These are phyloP conservation scores for Yponomeuta malinellus DNA, from an alignment of 2,888 invertebrate genomes.

Conservation along the genomic window DNA sequence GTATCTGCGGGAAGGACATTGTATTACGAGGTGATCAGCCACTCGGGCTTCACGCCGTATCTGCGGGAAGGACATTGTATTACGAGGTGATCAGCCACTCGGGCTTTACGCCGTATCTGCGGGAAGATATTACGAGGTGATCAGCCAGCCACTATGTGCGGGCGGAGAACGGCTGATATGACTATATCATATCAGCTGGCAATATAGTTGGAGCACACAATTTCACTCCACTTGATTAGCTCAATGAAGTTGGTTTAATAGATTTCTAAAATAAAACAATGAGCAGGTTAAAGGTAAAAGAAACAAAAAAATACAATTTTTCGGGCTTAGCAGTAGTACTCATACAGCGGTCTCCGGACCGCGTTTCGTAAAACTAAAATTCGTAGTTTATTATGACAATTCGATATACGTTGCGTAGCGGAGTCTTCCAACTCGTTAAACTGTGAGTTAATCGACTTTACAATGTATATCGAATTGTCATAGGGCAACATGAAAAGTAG, in stretches of 20 bases:
- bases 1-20: conserved; percentile 79
- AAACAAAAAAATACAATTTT: too few species aligned
- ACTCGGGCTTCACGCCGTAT: conserved; percentile 98
- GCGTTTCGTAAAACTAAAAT: too few species aligned
- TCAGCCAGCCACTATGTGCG: conserved; percentile 95
- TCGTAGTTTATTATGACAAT: too few species aligned
- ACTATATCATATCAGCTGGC: neutral
- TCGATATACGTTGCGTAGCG: too few species aligned
- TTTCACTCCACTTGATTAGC: neutral
- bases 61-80: conserved; percentile 69
- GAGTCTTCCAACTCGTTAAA: too few species aligned
- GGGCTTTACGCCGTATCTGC: conserved; percentile 95
- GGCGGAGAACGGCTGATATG: conserved; percentile 35
- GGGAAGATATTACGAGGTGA: conserved; percentile 63
- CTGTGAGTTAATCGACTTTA: too few species aligned
- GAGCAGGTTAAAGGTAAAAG: too few species aligned
- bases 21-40: conserved; percentile 81
- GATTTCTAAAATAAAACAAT: too few species aligned
- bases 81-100: conserved; percentile 90
- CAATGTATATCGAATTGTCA: too few species aligned
- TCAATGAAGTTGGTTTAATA: neutral
- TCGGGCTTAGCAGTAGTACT: too few species aligned
- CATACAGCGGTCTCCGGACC: too few species aligned
- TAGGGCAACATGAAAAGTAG: too few species aligned
- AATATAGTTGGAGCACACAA: neutral